phyloP scores from a whole-genome alignment of 2,113 vertebrate genomes.

The Catagonus wagneri region DNA sequence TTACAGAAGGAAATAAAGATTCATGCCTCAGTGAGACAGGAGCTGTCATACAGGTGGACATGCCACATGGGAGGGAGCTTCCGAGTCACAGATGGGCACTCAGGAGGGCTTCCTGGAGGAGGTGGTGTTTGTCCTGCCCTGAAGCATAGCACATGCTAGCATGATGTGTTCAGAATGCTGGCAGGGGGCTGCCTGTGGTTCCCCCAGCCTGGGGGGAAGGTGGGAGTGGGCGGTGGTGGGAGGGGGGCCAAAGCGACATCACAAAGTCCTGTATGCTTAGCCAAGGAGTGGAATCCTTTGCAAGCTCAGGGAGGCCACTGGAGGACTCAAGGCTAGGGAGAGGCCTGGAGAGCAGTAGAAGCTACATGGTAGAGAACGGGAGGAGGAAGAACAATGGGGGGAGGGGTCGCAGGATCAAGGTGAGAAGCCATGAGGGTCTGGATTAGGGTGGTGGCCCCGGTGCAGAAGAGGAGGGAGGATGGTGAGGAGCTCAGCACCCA shows the following conservation, averaged over 20 bases:
- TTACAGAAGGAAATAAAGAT: background rate
- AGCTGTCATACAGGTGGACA: background rate
- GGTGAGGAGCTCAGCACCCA: background rate
- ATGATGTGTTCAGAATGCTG: background rate
- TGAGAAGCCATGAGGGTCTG: background rate
- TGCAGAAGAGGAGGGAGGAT: background rate
- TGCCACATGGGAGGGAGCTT: background rate
- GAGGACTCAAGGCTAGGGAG: background rate
- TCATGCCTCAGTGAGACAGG: background rate
- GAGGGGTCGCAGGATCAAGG: background rate
- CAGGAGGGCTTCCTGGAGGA: background rate
- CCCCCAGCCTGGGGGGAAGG: background rate
- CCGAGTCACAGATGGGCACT: background rate
- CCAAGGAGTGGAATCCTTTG: background rate
- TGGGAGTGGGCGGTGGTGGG: background rate
- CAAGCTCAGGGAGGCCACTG: background rate
- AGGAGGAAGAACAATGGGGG: background rate
- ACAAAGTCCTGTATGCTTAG: slow-evolving; percentile 10
- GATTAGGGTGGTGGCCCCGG: background rate
- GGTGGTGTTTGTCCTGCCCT: background rate
- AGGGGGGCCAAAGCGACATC: background rate
- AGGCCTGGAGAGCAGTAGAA: background rate
- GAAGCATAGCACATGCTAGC: background rate
- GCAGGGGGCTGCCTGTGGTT: background rate
- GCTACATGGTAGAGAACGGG: fast-evolving